Conservation (phyloP, 2,113 vertebrate genomes). For the Dinomys branickii region DNA sequence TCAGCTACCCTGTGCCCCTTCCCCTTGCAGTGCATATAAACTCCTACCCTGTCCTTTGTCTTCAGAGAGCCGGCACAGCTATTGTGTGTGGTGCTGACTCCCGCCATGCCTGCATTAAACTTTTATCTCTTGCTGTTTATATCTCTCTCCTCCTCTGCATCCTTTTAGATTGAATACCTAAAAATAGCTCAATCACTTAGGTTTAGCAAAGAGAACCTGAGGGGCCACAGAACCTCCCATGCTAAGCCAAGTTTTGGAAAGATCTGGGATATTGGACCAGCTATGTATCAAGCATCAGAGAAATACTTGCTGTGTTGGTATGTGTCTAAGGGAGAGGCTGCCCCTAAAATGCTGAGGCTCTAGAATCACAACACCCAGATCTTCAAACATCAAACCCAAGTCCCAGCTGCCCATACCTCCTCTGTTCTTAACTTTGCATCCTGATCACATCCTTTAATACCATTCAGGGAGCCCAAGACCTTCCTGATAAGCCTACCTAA, state of each 20-base stretch:
- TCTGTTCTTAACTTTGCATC: not conserved
- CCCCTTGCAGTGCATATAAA: no score
- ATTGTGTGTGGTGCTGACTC: no score
- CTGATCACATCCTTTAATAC: not conserved
- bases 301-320: not conserved
- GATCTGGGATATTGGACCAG: not conserved
- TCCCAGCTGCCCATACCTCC: not conserved
- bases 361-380: not conserved
- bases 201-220: not conserved
- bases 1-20: no score
- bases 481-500: not conserved
- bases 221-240: not conserved
- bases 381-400: not conserved
- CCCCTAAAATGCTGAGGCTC: not conserved
- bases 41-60: no score
- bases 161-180: no score
- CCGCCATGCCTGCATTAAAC: no score
- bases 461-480: not conserved
- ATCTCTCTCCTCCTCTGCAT: no score
- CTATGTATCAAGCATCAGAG: not conserved
- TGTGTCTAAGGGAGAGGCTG: fast-evolving
- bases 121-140: no score
- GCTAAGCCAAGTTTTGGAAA: not conserved
- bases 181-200: no score
- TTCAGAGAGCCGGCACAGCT: no score